Conservation (phyloP, 1,140 invertebrate species). For the Nasonia vitripennis region DNA sequence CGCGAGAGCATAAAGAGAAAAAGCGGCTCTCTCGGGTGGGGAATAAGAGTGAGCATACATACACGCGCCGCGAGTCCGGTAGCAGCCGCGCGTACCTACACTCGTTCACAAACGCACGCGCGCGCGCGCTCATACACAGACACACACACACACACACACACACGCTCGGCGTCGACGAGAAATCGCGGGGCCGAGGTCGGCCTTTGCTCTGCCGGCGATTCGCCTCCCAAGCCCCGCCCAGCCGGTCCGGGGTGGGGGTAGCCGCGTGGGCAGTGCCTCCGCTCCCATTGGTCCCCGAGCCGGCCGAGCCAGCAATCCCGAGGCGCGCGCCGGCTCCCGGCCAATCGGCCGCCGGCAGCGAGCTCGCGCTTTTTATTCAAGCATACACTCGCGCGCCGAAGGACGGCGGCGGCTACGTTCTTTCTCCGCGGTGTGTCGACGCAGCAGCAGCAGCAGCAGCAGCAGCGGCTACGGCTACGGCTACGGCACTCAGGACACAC, state of each 20-base stretch:
- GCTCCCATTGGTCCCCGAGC: constrained; percentile 49
- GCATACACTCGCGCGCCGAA: constrained; percentile 54
- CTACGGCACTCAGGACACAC: constrained; percentile 58
- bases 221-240: constrained; percentile 1
- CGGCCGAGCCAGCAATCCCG: constrained; percentile 66
- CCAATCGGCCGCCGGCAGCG: constrained; percentile 63
- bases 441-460: no score
- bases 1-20: not conserved
- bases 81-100: not conserved
- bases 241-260: not conserved
- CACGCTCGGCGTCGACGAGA: not conserved
- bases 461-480: no score
- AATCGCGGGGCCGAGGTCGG: constrained; percentile 27
- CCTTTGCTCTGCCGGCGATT: not conserved
- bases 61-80: constrained; percentile 13
- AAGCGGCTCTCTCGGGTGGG: not conserved
- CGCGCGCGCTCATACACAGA: no score
- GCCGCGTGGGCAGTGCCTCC: constrained; percentile 63
- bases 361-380: constrained; percentile 70
- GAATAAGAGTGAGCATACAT: not conserved
- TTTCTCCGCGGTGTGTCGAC: not conserved
- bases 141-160: not conserved
- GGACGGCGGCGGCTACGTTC: constrained; percentile 34
- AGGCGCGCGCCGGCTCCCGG: constrained; percentile 57
- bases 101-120: not conserved